Conservation (phyloP, 2,113 vertebrate genomes). For the Zonotrichia leucophrys region DNA sequence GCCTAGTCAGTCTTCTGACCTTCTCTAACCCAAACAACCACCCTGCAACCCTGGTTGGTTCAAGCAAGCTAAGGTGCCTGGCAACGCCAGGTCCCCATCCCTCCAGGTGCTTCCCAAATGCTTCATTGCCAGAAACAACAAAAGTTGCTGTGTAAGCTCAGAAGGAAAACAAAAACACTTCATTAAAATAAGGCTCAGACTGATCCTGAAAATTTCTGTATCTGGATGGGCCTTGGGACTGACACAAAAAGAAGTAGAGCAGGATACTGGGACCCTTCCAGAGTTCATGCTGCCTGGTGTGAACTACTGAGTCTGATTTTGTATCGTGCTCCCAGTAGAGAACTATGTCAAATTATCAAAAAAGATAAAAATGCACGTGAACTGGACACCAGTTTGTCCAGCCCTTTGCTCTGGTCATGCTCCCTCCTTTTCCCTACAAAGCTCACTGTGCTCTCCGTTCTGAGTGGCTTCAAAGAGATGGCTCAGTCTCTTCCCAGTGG, state of each 20-base stretch:
- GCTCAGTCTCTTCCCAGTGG: accelerated
- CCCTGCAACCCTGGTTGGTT: not conserved
- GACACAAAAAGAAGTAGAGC: not conserved
- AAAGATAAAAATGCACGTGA: not conserved
- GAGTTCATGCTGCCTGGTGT: not conserved
- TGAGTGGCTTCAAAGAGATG: not conserved
- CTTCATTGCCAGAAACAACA: not conserved
- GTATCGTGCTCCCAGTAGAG: not conserved
- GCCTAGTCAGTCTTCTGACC: not conserved
- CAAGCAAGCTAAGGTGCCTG: not conserved
- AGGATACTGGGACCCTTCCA: not conserved
- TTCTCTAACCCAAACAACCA: not conserved
- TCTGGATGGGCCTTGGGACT: not conserved
- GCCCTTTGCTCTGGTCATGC: not conserved
- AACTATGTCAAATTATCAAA: not conserved
- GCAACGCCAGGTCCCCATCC: not conserved
- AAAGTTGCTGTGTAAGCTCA: not conserved
- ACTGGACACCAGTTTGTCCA: not conserved
- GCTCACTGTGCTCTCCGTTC: not conserved
- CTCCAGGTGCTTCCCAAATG: not conserved
- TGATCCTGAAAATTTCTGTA: not conserved
- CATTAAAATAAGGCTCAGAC: not conserved
- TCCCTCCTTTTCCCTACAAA: not conserved
- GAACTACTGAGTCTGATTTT: not conserved
- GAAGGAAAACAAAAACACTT: accelerated